Conservation (phyloP, 2,797 vertebrate genomes). For the Onychomys arenicola region DNA sequence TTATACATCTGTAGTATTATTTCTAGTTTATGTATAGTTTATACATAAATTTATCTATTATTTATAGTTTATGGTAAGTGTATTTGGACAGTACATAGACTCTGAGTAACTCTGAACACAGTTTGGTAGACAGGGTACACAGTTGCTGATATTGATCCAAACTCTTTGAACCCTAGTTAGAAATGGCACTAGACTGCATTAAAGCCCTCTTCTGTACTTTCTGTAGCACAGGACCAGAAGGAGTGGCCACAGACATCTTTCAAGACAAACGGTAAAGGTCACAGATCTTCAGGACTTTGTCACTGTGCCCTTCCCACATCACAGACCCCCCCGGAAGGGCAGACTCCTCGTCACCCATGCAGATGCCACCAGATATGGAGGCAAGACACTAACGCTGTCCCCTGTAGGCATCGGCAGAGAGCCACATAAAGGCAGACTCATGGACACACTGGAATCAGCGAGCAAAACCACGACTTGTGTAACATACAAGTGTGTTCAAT, state of each 20-base stretch:
- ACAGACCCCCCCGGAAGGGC: background rate
- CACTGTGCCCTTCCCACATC: background rate
- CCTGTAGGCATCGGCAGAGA: background rate
- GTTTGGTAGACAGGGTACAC: background rate
- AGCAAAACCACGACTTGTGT: background rate
- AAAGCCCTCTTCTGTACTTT: background rate
- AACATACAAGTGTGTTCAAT: background rate
- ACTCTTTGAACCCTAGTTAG: background rate
- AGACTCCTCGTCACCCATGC: background rate
- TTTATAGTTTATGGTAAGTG: background rate
- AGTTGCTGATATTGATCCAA: background rate
- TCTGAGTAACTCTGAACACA: background rate
- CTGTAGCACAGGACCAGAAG: background rate
- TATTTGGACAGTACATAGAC: slow-evolving; percentile 3
- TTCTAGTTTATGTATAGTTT: background rate
- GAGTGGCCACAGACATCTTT: background rate
- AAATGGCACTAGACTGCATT: background rate
- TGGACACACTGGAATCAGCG: background rate
- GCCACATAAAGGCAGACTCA: background rate
- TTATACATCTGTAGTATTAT: background rate
- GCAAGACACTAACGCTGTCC: background rate
- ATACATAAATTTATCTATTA: too few species aligned
- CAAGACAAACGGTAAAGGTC: background rate
- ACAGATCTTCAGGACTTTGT: background rate
- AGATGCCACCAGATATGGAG: background rate